Evolutionary conservation across 2,797 vertebrate genomes (phyloP).

Genomic region (Protonibea diacanthus): DNA sequence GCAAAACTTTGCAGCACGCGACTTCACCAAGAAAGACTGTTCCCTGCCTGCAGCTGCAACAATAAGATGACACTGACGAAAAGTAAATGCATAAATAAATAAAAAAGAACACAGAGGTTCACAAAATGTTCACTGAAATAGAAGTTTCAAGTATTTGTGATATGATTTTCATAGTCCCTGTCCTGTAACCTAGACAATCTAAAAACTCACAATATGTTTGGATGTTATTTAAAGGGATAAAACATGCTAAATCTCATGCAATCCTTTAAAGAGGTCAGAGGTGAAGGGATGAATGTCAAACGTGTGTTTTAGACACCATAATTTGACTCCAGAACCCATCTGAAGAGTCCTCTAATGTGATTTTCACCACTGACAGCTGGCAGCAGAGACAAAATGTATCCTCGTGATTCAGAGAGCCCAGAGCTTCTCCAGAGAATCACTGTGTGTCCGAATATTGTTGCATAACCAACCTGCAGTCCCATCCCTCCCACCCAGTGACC

Average conservation of each 20-base stretch:
- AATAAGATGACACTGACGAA: neutral
- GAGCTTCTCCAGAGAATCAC: too few relatives aligned
- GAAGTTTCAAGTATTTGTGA: neutral
- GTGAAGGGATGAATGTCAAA: neutral
- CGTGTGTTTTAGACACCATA: neutral
- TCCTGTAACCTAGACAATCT: neutral
- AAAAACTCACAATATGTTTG: neutral
- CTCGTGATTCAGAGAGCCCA: neutral
- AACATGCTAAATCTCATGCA: neutral
- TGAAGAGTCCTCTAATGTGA: neutral
- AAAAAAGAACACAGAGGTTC: neutral
- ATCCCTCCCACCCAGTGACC: conserved; percentile 2
- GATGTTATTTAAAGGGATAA: neutral
- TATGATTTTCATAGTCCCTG: neutral
- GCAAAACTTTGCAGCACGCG: neutral
- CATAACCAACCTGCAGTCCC: conserved; percentile 28
- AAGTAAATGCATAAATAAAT: neutral
- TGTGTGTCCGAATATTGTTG: conserved; percentile 5
- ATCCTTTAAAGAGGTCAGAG: conserved; percentile 18
- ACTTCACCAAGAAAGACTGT: neutral
- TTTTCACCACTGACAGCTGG: conserved; percentile 13
- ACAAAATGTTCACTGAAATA: neutral
- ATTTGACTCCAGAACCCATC: neutral
- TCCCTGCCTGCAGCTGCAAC: neutral
- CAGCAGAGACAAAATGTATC: neutral